Conservation (phyloP, 2,113 vertebrate genomes). For the Dolichotis patagonum region DNA sequence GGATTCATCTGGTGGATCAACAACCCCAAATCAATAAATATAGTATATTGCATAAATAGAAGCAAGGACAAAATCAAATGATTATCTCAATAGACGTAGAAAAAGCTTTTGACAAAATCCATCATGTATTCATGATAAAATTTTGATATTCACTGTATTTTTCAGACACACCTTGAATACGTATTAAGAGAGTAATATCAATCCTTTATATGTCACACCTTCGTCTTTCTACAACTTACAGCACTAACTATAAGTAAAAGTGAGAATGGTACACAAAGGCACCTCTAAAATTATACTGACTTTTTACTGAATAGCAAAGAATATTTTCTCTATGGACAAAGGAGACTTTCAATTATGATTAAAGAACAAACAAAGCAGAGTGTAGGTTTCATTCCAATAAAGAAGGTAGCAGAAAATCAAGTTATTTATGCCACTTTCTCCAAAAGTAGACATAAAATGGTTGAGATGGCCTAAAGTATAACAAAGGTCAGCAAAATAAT, state of each 20-base stretch:
- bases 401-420: neutral
- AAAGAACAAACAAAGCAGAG: neutral
- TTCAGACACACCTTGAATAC: neutral
- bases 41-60: neutral
- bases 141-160: neutral
- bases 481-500: neutral
- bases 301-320: neutral
- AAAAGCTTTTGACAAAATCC: neutral
- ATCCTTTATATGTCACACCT: neutral
- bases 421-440: neutral
- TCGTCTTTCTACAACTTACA: neutral
- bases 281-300: neutral
- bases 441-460: neutral
- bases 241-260: neutral
- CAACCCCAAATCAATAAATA: neutral
- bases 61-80: neutral
- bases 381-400: neutral
- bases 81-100: neutral
- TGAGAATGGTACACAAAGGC: neutral
- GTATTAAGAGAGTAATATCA: neutral
- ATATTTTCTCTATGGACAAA: neutral
- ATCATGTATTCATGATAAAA: neutral
- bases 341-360: neutral
- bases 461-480: neutral
- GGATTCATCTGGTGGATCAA: neutral